Percentiles rank a stretch among this genome's conserved stretches.
Conservation (phyloP, 2,797 vertebrate species). For the Lerista edwardsae region DNA sequence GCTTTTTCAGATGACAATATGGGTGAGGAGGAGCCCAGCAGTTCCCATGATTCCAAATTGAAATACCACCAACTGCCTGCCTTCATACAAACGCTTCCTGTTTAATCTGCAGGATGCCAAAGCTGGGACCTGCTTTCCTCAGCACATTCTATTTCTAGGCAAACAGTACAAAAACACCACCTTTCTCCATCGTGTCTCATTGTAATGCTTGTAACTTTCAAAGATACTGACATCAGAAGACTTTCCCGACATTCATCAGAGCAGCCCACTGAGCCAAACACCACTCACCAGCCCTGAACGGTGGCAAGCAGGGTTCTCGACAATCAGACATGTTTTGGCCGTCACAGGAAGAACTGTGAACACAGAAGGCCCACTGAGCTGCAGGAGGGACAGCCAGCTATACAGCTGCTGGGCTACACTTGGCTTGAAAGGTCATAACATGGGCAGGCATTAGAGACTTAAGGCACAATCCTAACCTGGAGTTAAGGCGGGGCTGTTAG, state of each 20-base stretch:
- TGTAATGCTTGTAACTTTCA: background rate
- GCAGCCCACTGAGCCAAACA: background rate
- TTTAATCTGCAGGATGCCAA: background rate
- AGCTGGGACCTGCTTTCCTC: background rate
- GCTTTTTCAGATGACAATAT: background rate
- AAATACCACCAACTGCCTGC: background rate
- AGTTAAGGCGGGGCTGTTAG: too few relatives aligned
- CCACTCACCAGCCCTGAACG: background rate
- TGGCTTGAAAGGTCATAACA: too few relatives aligned
- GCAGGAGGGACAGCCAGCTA: too few relatives aligned
- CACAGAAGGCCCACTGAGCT: background rate
- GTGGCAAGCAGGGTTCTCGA: too few relatives aligned
- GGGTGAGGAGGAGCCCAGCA: background rate
- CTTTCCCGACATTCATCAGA: background rate
- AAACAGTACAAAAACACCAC: background rate
- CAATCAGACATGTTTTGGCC: background rate
- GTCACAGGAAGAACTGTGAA: background rate
- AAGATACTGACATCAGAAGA: background rate
- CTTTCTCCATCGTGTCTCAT: slow-evolving; percentile 27
- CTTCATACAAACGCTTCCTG: background rate
- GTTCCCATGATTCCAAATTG: background rate
- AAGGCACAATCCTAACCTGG: too few relatives aligned
- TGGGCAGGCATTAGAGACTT: too few relatives aligned
- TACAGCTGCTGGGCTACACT: too few relatives aligned
- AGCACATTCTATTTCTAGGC: too few relatives aligned